phyloP scores from a whole-genome alignment of 2,888 invertebrate species.

The Plagodis pulveraria region DNA sequence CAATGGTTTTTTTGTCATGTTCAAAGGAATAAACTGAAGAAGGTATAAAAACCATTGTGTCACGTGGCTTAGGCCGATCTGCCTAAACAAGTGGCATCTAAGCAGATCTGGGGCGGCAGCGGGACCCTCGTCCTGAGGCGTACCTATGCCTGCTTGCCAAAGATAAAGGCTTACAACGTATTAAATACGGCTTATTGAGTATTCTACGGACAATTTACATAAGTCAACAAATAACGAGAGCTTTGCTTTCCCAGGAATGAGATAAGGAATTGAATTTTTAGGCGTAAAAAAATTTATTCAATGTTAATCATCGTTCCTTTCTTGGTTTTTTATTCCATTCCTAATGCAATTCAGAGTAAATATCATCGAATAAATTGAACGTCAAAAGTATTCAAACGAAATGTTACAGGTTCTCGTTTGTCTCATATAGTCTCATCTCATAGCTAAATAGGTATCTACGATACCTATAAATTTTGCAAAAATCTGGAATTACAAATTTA shows the following conservation, averaged over 20 bases:
- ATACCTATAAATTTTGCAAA: no score
- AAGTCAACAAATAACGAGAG: conserved; percentile 63
- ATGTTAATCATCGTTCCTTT: no score
- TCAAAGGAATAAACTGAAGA: no score
- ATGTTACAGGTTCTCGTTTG: no score
- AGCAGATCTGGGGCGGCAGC: conserved; percentile 38
- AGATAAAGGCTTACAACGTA: conserved; percentile 72
- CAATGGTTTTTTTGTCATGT: no score
- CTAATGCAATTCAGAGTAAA: no score
- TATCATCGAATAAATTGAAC: no score
- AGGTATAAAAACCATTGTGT: conserved; percentile 30
- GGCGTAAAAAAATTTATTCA: conserved; percentile 12
- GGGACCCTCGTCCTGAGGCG: conserved; percentile 34
- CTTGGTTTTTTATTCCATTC: no score
- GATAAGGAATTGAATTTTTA: conserved; percentile 48
- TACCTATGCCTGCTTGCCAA: conserved; percentile 61
- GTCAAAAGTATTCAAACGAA: no score
- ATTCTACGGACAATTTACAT: conserved; percentile 69
- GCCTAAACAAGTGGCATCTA: conserved; percentile 29
- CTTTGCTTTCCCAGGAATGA: conserved; percentile 51
- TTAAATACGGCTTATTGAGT: conserved; percentile 70
- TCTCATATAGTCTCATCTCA: no score
- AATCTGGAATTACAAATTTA: no score
- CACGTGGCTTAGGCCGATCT: conserved; percentile 32
- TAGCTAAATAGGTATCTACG: no score